phyloP scores from a whole-genome alignment of 2,113 vertebrate species.

The Oryzias woworae region DNA sequence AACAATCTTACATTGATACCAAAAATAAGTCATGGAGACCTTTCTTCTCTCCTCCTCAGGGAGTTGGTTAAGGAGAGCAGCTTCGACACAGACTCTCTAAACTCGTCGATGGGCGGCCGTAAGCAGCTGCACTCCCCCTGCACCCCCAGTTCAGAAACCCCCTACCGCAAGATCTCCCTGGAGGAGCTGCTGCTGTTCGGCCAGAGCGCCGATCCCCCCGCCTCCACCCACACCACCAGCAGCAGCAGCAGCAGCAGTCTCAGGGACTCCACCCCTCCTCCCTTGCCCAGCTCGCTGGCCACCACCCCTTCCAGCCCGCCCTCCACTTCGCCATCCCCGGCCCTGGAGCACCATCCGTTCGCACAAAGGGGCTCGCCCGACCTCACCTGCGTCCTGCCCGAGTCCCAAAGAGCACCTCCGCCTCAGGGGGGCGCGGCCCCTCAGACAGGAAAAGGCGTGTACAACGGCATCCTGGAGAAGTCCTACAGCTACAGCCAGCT shows the following conservation, averaged over 20 bases:
- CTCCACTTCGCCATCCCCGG: conserved; percentile 65
- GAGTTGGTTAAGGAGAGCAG: conserved; percentile 83
- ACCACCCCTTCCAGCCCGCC: conserved; percentile 79
- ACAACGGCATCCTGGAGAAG: conserved; percentile 97
- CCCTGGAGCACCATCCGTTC: conserved; percentile 78
- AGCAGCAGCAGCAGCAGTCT: conserved; percentile 61
- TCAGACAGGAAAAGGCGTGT: conserved; percentile 79
- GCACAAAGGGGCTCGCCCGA: conserved; percentile 86
- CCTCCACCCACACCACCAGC: conserved; percentile 58
- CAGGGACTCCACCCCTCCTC: conserved; percentile 78
- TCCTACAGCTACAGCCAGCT: conserved; percentile 96
- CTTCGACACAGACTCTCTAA: conserved; percentile 91
- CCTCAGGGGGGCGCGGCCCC: conserved; percentile 61
- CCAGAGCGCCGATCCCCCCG: conserved; percentile 73
- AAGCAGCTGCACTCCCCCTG: conserved; percentile 83
- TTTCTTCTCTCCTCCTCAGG: conserved; percentile 58
- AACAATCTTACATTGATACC: too few relatives aligned
- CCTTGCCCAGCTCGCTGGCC: conserved; percentile 61
- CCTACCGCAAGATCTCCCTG: conserved; percentile 86
- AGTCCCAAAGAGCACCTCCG: conserved; percentile 89
- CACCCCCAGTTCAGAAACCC: conserved; percentile 82
- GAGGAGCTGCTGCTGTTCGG: conserved; percentile 88
- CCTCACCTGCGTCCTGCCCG: conserved; percentile 80
- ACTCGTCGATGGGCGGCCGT: conserved; percentile 84
- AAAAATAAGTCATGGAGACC: too few relatives aligned